phyloP scores from a whole-genome alignment of 35 echinoderm and acorn worm species.

The Apostichopus californicus region DNA sequence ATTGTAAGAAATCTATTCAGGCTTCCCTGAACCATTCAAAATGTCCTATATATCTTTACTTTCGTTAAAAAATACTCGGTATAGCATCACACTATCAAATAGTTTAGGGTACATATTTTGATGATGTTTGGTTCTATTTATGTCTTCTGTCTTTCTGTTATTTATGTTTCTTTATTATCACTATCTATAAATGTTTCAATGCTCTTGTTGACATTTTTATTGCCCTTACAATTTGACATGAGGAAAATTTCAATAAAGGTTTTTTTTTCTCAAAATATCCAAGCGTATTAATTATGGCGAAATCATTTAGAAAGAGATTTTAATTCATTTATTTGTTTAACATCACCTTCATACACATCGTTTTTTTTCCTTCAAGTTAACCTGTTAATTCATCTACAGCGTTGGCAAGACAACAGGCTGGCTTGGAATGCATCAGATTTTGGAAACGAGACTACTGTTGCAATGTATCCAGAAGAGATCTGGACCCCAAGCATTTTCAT shows the following conservation, averaged over 20 bases:
- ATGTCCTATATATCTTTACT: too few relatives aligned
- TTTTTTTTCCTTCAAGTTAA: not conserved
- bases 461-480: not conserved
- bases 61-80: too few relatives aligned
- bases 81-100: too few relatives aligned
- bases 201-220: not conserved
- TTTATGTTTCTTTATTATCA: too few relatives aligned
- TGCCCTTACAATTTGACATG: not conserved
- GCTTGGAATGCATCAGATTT: not conserved
- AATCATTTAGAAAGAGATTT: not conserved
- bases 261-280: not conserved
- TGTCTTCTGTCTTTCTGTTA: too few relatives aligned
- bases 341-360: not conserved
- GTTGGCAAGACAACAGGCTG: constrained; percentile 1
- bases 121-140: too few relatives aligned
- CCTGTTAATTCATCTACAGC: not conserved
- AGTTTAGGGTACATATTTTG: too few relatives aligned
- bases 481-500: constrained; percentile 8
- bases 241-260: not conserved
- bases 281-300: not conserved
- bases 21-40: too few relatives aligned
- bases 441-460: not conserved
- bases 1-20: too few relatives aligned
- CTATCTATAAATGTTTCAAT: too few relatives aligned
- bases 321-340: not conserved